Base-by-base conservation (phyloP, 30 jellyfish, hydroid and myxozoan species). In the Aurelia aurita region DNA sequence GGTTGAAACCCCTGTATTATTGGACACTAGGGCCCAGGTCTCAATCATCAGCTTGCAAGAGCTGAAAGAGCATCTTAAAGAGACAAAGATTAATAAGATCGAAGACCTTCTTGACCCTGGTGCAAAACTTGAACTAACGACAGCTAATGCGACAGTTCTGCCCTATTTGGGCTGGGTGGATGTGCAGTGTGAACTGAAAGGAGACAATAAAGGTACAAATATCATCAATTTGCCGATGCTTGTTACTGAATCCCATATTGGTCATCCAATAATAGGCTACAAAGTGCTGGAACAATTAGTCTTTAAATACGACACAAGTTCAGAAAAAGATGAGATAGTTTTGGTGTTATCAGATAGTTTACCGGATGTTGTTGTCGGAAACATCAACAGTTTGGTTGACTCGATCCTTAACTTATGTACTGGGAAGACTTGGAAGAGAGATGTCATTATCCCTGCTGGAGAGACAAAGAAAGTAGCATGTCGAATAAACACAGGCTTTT, bases 41-140 rank as follows among this genome's bases (percentile, higher is more conserved):
- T n/a, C n/a, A n/a, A n/a, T n/a, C n/a, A n/a, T n/a, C n/a, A n/a
- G n/a, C n/a, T n/a, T n/a, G n/a, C n/a, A n/a, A n/a, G n/a, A n/a
- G n/a, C n/a, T n/a, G n/a, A n/a, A n/a, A 2, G 5, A 32, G 5
- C 5, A 5, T 32, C 4, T 32, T 32, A 32, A 2, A 32, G 44
- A 32, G 44, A 32, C 5, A 32, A 32, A 32, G 5, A 1, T 32
- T 2, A 32, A 32, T 32, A 32, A 32, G 32, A 69, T 73, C 2
- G 86, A 51, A 45, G 86, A 73, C 55, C 73, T 47, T 54, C 86
- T 73, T 46, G 86, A 73, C 73, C 86, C 72, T 8, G 73, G 59
- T 60, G 69, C 58, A 39, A 60, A 28, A 12, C 79, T 55, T 4
- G 89, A 77, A 62, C 65, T 77, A 4, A 49, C 54, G 45, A 77